Percentiles rank a stretch among this genome's conserved stretches.
These are phyloP conservation scores for Calidris pygmaea DNA, from an alignment of 2,113 vertebrate species.

Conservation along the genomic window DNA sequence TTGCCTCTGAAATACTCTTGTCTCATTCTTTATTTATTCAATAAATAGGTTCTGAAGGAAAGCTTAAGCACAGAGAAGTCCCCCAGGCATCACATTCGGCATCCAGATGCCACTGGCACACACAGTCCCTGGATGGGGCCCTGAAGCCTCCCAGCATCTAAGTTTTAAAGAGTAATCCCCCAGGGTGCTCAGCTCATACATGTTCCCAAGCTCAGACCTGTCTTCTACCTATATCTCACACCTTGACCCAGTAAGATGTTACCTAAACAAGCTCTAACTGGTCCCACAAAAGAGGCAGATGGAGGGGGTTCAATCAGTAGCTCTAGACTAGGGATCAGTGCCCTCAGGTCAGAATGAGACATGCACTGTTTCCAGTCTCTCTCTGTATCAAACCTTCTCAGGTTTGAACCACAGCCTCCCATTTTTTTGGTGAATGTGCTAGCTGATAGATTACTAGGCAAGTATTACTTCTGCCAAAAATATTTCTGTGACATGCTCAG, in stretches of 20 bases:
- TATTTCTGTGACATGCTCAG: neutral
- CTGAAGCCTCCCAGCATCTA: neutral
- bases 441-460: neutral
- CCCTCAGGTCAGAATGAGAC: neutral
- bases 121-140: rapidly evolving
- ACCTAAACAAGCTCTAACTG: neutral
- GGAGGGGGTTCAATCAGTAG: rapidly evolving
- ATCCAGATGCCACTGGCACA: neutral
- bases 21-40: neutral
- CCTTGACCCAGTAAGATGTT: neutral
- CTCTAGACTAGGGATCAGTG: neutral
- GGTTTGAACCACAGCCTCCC: neutral
- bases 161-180: neutral
- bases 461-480: neutral
- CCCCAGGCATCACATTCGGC: neutral
- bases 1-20: neutral
- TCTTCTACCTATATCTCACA: neutral
- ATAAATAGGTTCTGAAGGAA: neutral
- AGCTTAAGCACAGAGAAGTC: neutral
- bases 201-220: neutral
- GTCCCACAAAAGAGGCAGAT: neutral
- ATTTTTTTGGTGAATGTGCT: neutral
- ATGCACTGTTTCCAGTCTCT: rapidly evolving
- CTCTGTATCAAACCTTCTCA: neutral
- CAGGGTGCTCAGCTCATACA: neutral